Percentiles rank a stretch among this genome's conserved stretches.
phyloP scores from a whole-genome alignment of 2,797 vertebrate genomes.

The Nyctibius grandis region DNA sequence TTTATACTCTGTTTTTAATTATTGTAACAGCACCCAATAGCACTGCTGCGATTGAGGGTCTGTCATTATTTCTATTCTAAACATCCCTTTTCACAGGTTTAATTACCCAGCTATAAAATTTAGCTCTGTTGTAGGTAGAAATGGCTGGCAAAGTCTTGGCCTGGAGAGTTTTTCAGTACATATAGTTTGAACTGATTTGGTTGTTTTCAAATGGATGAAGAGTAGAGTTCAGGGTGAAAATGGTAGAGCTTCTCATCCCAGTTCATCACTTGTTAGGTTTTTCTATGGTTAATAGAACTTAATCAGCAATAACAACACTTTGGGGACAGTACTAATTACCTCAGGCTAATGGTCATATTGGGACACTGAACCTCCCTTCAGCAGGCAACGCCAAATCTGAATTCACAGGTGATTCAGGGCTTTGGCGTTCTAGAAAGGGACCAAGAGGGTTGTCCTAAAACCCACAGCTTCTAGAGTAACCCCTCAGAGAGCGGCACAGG shows the following conservation, averaged over 20 bases:
- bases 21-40: constrained; percentile 13
- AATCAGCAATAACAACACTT: not conserved
- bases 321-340: not conserved
- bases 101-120: not conserved
- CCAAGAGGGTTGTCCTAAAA: not conserved
- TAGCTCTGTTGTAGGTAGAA: not conserved
- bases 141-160: not conserved
- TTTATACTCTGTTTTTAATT: constrained; percentile 41
- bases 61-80: not conserved
- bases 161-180: not conserved
- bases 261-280: not conserved
- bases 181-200: not conserved
- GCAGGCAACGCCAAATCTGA: not conserved
- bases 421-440: not conserved
- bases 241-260: not conserved
- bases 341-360: not conserved
- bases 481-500: not conserved
- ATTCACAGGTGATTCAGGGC: not conserved
- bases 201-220: not conserved
- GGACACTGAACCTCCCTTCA: not conserved
- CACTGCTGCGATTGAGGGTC: not conserved
- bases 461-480: not conserved
- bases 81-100: not conserved
- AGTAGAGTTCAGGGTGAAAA: not conserved
- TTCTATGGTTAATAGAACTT: not conserved